Base-by-base conservation (phyloP, 2,113 vertebrate species). In the Podilymbus podiceps region DNA sequence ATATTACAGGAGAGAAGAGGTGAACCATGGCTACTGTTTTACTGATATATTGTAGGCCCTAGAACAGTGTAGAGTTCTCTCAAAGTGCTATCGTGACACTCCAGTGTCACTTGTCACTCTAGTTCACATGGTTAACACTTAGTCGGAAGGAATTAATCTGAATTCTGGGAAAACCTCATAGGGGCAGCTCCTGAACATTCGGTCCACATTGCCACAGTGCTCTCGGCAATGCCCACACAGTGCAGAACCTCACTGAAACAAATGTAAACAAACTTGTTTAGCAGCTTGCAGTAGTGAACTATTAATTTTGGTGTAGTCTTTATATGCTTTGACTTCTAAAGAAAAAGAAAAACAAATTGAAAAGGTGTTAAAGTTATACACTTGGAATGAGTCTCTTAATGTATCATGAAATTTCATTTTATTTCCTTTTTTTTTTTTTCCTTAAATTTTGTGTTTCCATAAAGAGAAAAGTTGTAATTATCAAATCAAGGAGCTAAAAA, bases 181-280 rank as follows among this genome's bases (percentile, higher is more conserved):
- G 56, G 16, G 28, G 38, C 18, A 93, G 24, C 14, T 78, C 33
- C 72, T 86, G 72, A 80, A 15, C 16, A 22, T 33, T 53, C 49
- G 60, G 46, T 27, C 68, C 12, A 0, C 42, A 52, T 13, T 33
- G 35, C 31, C 33, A 11, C 33, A 53, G 21, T 5, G 27, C 24
- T 76, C 3, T 0, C 27, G 33, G 25, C 0, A 2, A 47, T 40
- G 33, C 12, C 53, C 59, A 35, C 47, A 5, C 28, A 15, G 33
- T 24, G 12, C 21, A 58, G 49, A 79, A 53, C 5, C 44, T 77
- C 46, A 40, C 46, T 46, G 42, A 77, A 88, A 86, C 2, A 0
- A 33, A 38, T 16, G 19, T 5, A 40, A 93, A 46, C 5, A 53
- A 85, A 47, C 27, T 20, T 64, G 23, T 8, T 90, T 8, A 24